phyloP scores from a whole-genome alignment of 2,888 invertebrate genomes.

The Charanyca ferruginea region DNA sequence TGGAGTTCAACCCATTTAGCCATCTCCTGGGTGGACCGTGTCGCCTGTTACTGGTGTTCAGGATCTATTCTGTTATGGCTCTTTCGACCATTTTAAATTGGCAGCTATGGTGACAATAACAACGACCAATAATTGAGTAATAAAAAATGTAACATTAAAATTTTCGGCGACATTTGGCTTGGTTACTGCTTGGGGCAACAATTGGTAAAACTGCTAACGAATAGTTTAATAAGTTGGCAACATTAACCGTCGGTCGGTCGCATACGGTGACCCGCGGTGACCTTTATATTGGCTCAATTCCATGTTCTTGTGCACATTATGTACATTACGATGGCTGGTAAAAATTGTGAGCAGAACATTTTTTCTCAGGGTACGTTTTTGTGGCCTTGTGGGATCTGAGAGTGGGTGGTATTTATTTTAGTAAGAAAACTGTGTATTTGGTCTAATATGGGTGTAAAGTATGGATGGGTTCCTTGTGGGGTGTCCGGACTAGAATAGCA shows the following conservation, averaged over 20 bases:
- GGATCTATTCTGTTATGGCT: background rate
- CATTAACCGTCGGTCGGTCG: conserved; percentile 63
- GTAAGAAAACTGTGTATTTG: background rate
- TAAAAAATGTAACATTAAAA: conserved; percentile 35
- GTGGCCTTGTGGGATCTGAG: background rate
- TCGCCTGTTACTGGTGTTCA: too few relatives aligned
- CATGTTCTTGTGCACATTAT: conserved; percentile 62
- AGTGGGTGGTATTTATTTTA: background rate
- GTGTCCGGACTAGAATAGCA: too few relatives aligned
- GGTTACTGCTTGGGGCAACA: conserved; percentile 42
- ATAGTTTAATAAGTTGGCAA: conserved; percentile 66
- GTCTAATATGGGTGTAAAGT: too few relatives aligned
- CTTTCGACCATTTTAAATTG: background rate
- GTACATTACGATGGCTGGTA: conserved; percentile 30
- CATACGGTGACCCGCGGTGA: conserved; percentile 63
- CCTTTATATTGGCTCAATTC: conserved; percentile 69
- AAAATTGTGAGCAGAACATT: conserved; percentile 33
- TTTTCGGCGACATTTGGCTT: conserved; percentile 52
- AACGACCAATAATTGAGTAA: conserved; percentile 19
- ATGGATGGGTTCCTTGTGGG: too few relatives aligned
- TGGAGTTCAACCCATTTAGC: too few relatives aligned
- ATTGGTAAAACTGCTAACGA: conserved; percentile 47
- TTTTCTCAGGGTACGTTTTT: conserved; percentile 11
- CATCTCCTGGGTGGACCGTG: too few relatives aligned
- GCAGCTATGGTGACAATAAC: background rate